These are phyloP conservation scores for Leptopilina boulardi DNA, from an alignment of 1,140 invertebrate species.

Conservation along the genomic window DNA sequence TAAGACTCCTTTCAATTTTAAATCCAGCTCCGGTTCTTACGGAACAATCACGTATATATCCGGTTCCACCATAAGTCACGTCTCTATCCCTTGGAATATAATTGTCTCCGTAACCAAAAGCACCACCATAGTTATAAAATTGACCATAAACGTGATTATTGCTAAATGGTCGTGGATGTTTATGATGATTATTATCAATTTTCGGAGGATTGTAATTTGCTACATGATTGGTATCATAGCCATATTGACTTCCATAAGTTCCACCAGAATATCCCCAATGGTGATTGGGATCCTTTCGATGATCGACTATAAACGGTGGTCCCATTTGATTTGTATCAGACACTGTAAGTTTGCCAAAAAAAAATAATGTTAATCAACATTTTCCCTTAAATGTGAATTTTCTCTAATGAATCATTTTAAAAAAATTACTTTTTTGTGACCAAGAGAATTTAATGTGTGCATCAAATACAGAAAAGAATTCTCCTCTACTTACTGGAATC, in stretches of 20 bases:
- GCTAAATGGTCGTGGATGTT: conserved; percentile 28
- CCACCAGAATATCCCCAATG: conserved; percentile 67
- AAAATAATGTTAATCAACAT: neutral
- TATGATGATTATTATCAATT: neutral
- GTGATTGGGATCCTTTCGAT: conserved; percentile 42
- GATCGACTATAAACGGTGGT: conserved; percentile 39
- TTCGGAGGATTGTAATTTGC: conserved; percentile 52
- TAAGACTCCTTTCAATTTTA: conserved; percentile 80
- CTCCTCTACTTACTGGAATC: conserved; percentile 52
- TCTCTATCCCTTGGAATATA: conserved; percentile 56
- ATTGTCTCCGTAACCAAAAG: conserved; percentile 65
- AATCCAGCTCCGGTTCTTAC: conserved; percentile 84
- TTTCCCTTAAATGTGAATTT: no score
- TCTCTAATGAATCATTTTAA: no score
- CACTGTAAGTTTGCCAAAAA: neutral
- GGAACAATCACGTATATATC: conserved; percentile 77
- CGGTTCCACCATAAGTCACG: conserved; percentile 42
- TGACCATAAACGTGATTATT: conserved; percentile 52
- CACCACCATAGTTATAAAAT: conserved; percentile 61
- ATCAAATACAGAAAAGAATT: neutral
- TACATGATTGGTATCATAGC: conserved; percentile 65
- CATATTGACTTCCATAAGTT: conserved; percentile 66
- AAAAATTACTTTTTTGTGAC: no score
- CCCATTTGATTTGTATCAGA: conserved; percentile 55
- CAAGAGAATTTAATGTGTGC: no score